Evolutionary conservation across 2,113 vertebrate genomes (phyloP).

Genomic region (Percina caprodes): DNA sequence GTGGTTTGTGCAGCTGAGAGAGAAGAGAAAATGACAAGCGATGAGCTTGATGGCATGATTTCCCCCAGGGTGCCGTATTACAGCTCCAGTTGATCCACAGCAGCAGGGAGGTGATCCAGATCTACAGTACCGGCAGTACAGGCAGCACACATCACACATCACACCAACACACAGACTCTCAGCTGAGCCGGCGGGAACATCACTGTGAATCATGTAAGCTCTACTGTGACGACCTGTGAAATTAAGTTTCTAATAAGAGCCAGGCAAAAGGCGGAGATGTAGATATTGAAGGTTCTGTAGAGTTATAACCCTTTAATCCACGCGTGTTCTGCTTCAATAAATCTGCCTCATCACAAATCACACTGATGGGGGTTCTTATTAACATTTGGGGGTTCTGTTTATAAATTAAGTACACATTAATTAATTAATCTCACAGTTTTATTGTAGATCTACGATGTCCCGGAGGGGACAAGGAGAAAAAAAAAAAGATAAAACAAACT

Average conservation of each 20-base stretch:
- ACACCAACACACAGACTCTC: neutral
- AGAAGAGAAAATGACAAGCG: slow-evolving; percentile 1
- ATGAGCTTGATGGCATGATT: slow-evolving; percentile 3
- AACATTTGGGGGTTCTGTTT: too few species aligned
- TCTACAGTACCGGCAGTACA: neutral
- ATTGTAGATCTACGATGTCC: too few species aligned
- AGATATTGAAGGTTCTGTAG: too few species aligned
- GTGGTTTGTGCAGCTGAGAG: neutral
- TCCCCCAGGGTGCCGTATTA: neutral
- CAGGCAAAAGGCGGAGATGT: neutral
- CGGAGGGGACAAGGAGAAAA: too few species aligned
- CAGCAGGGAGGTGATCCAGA: slow-evolving; percentile 14
- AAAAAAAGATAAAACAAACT: too few species aligned
- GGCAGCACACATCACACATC: neutral
- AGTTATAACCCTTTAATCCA: too few species aligned
- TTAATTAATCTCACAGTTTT: too few species aligned
- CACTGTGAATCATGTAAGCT: neutral
- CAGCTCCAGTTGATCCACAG: slow-evolving; percentile 4
- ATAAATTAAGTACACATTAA: too few species aligned
- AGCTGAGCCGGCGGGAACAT: neutral
- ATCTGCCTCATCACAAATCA: too few species aligned
- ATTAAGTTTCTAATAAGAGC: neutral
- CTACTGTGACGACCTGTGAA: neutral
- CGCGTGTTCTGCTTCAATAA: too few species aligned
- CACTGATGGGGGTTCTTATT: too few species aligned